Base-by-base conservation (phyloP, 2,888 invertebrate genomes). In the Polymixis lichenea region DNA sequence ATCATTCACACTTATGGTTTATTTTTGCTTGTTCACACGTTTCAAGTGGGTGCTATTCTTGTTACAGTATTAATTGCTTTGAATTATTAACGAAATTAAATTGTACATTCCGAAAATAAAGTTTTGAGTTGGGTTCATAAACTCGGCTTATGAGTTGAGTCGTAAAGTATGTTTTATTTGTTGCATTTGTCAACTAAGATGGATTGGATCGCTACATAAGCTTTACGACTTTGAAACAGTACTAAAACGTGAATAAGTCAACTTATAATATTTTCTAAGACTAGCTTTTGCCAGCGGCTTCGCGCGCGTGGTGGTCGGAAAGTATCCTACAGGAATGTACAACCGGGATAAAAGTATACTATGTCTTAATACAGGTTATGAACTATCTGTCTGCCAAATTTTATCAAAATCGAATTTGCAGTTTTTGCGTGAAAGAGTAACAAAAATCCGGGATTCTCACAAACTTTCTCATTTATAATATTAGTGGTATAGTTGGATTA, bases 41-140 rank as follows among this genome's bases (percentile, higher is more conserved):
- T 91, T 89, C 87, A 91, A 93, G 91, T 91, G 91, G 90, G 90
- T 90, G 91, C 90, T 92, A 90, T 92, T 91, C 90, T 93, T 91
- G 91, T 91, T 90, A 89, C 89, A 89, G 89, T 91, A 93, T 93
- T 94, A 95, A 94, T 95, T 94, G 91, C 90, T 90, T 87, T 87
- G 90, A 91, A 90, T 92, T 92, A 88, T 89, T 87, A 88, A 88
- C 84, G 86, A 82, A 87, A 90, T 90, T 81, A 85, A 80, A 85
- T 78, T 81, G 80, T 75, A 84, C 84, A 77, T 88, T 78, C 75
- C 69, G 60, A 72, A 78, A 84, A 78, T 85, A 70, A 70, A 83
- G 49, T 80, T 77, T 80, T 76, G 38, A 78, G 65, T 82, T 58
- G 67, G 71, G 71, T 85, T 74, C 53, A 51, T 73, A 55, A 75